Evolutionary conservation across 2,797 vertebrate genomes (phyloP).

Genomic region (Streptopelia turtur): DNA sequence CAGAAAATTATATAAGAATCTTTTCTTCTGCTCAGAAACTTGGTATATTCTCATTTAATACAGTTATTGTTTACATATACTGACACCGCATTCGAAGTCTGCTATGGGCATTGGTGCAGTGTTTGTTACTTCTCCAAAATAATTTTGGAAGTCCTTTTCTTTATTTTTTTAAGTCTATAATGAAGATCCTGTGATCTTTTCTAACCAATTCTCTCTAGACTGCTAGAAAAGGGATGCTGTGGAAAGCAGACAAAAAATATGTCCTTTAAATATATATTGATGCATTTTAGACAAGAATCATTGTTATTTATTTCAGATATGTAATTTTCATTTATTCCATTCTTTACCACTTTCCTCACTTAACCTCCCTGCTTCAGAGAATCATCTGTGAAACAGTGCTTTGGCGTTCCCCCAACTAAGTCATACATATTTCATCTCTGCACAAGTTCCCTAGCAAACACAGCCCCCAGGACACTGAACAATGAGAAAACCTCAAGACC

Average conservation of each 20-base stretch:
- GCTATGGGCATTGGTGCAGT: not conserved
- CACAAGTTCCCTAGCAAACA: not conserved
- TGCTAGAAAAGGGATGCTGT: not conserved
- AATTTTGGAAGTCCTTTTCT: not conserved
- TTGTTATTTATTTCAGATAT: not conserved
- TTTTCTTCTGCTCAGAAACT: not conserved
- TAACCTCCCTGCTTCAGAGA: not conserved
- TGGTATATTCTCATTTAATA: not conserved
- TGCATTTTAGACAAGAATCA: not conserved
- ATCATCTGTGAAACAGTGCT: not conserved
- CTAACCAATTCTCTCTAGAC: not conserved
- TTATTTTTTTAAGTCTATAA: not conserved
- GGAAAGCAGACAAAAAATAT: not conserved
- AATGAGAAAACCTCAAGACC: not conserved
- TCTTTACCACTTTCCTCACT: not conserved
- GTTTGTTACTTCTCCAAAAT: not conserved
- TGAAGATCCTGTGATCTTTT: not conserved
- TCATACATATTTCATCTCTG: not conserved
- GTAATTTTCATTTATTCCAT: not conserved
- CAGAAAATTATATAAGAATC: not conserved
- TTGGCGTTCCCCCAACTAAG: not conserved
- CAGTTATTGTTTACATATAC: not conserved
- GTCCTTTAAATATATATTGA: not conserved
- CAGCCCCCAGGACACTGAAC: not conserved
- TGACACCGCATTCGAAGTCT: not conserved